Conservation (phyloP, 2,797 vertebrate genomes). For the Coilia nasus region DNA sequence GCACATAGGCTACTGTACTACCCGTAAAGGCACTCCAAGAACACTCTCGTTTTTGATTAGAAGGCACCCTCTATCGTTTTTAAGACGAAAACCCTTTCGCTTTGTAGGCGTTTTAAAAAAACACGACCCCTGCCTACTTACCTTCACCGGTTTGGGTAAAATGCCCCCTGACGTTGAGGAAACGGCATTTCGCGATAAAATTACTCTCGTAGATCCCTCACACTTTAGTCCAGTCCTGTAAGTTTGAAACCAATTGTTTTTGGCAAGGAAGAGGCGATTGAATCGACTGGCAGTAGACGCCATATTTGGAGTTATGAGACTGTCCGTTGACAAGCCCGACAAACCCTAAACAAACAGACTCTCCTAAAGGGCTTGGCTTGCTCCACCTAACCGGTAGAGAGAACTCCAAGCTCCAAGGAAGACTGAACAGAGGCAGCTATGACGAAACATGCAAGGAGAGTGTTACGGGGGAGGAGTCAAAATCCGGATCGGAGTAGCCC, state of each 20-base stretch:
- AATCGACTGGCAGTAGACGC: conserved; percentile 16
- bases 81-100: not conserved
- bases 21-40: not conserved
- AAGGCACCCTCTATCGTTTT: conserved; percentile 12
- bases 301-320: not conserved
- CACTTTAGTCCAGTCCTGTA: conserved; percentile 6
- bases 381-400: too few species aligned
- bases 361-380: too few species aligned
- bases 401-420: too few species aligned
- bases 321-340: not conserved
- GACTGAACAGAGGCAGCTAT: not conserved
- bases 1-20: conserved; percentile 10
- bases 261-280: not conserved
- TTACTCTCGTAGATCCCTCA: conserved; percentile 37
- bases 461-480: not conserved
- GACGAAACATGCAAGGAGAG: not conserved
- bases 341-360: conserved; percentile 33
- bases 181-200: conserved; percentile 71
- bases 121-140: conserved; percentile 66
- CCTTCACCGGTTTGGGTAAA: conserved; percentile 89
- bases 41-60: not conserved
- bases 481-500: not conserved
- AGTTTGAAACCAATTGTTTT: not conserved
- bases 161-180: conserved; percentile 83
- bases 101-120: not conserved